A percentile compares a stretch with the other conserved stretches of the same genome.
Conservation (phyloP, 2,888 invertebrate species). For the Tetranychus piercei region DNA sequence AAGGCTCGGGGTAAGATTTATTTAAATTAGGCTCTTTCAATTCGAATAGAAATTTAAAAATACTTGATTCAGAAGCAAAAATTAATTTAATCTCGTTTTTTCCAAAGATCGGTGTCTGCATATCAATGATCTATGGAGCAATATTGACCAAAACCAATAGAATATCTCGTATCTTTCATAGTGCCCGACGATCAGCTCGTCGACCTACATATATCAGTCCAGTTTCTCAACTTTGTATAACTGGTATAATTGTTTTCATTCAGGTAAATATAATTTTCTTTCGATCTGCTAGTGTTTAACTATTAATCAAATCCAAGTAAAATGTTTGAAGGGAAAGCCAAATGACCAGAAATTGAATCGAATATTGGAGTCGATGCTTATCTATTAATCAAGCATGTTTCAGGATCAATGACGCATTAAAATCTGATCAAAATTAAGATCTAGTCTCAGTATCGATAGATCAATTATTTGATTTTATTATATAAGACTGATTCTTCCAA, state of each 20-base stretch:
- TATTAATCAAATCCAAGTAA: neutral
- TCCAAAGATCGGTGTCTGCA: conserved; percentile 44
- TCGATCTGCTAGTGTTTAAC: neutral
- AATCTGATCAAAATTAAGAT: too few relatives aligned
- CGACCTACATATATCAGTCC: conserved; percentile 47
- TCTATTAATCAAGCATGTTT: too few relatives aligned
- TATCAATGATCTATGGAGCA: conserved; percentile 46
- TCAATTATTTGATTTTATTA: too few relatives aligned
- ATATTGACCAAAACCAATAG: conserved; percentile 48
- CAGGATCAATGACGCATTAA: too few relatives aligned
- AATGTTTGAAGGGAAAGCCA: neutral
- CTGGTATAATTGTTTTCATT: conserved; percentile 40
- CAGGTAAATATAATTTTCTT: conserved; percentile 26
- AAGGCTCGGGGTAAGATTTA: conserved; percentile 38
- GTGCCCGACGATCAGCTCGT: conserved; percentile 44
- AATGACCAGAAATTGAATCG: too few relatives aligned
- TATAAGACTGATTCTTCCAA: too few relatives aligned
- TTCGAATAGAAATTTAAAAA: too few relatives aligned
- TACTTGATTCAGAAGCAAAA: neutral
- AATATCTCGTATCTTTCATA: conserved; percentile 45
- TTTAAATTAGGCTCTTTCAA: neutral
- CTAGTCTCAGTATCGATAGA: too few relatives aligned
- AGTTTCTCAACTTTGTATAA: conserved; percentile 45
- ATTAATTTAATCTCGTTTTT: neutral
- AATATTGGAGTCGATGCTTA: too few relatives aligned